phyloP scores from a whole-genome alignment of 2,888 invertebrate genomes.

The Hydrotaea diabolus region DNA sequence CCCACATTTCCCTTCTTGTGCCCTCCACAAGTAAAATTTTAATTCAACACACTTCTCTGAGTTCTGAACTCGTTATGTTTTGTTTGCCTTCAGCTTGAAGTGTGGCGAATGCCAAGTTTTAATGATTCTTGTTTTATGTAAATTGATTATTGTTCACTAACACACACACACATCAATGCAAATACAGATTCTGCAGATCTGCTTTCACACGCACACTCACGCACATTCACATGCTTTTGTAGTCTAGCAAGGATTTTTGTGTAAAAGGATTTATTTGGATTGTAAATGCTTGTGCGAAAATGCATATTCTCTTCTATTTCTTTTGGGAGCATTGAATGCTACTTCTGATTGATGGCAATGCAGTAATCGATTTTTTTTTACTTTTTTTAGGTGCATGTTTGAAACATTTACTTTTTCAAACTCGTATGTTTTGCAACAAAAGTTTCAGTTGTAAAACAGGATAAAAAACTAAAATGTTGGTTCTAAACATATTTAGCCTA shows the following conservation, averaged over 20 bases:
- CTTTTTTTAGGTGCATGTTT: background rate
- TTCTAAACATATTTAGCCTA: background rate
- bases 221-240: too few relatives aligned
- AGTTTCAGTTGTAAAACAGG: too few relatives aligned
- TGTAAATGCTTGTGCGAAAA: background rate
- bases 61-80: background rate
- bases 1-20: background rate
- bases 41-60: background rate
- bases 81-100: background rate
- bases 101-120: background rate
- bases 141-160: constrained; percentile 19
- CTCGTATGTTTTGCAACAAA: background rate
- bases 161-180: too few relatives aligned
- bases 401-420: background rate
- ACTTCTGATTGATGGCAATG: background rate
- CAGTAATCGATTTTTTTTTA: background rate
- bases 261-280: background rate
- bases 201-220: too few relatives aligned
- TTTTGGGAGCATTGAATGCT: background rate
- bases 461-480: too few relatives aligned
- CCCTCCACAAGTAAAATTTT: background rate
- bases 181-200: too few relatives aligned
- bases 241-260: too few relatives aligned
- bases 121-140: constrained; percentile 31
- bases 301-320: background rate